Evolutionary conservation across 2,888 invertebrate species (phyloP).

Genomic region (Trisateles emortualis): DNA sequence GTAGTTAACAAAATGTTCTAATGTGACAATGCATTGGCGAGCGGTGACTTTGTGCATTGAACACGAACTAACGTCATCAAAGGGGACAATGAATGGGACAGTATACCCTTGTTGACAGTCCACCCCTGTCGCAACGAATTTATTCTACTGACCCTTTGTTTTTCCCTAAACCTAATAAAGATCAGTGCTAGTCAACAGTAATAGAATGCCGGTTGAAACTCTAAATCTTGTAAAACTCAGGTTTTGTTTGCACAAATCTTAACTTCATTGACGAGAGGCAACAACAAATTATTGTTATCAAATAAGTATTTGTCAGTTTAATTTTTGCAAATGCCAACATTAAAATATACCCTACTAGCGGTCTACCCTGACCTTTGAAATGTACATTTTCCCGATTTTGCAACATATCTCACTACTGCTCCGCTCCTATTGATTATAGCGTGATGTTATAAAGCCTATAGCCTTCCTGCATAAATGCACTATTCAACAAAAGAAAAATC

Average conservation of each 20-base stretch:
- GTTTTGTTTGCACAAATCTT: conserved; percentile 65
- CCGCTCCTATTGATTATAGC: too few species aligned
- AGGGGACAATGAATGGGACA: conserved; percentile 64
- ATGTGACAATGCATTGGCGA: conserved; percentile 57
- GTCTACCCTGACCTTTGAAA: too few species aligned
- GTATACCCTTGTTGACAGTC: conserved; percentile 60
- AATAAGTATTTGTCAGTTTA: too few species aligned
- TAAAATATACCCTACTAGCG: too few species aligned
- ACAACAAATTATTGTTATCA: conserved; percentile 64
- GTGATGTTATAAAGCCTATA: too few species aligned
- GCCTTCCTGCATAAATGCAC: too few species aligned
- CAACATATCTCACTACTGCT: too few species aligned
- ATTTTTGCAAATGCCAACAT: too few species aligned
- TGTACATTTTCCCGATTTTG: too few species aligned
- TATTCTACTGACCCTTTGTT: conserved; percentile 64
- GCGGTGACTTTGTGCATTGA: conserved; percentile 71
- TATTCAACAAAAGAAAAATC: too few species aligned
- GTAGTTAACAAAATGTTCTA: conserved; percentile 59
- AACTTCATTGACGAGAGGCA: conserved; percentile 64
- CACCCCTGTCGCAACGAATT: conserved; percentile 65
- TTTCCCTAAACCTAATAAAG: conserved; percentile 74
- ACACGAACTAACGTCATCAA: conserved; percentile 73
- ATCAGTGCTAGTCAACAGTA: conserved; percentile 65
- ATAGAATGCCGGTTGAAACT: conserved; percentile 63
- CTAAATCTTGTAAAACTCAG: conserved; percentile 55